Conservation (phyloP, 2,797 vertebrate species). For the Carcharodon carcharias region DNA sequence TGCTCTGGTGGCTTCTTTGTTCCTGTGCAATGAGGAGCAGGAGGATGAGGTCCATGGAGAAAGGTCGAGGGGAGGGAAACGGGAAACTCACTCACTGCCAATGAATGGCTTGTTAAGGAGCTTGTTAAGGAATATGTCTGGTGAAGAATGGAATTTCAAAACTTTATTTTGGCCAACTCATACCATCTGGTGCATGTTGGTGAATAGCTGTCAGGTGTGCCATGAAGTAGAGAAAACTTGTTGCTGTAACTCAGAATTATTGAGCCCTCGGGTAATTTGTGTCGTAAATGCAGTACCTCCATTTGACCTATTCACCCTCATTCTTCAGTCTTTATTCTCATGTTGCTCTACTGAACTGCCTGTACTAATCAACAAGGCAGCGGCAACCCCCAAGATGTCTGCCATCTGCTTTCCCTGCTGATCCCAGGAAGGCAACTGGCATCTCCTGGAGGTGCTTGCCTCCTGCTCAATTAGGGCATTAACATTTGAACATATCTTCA, state of each 20-base stretch:
- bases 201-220: not conserved
- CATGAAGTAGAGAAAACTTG: not conserved
- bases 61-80: not conserved
- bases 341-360: not conserved
- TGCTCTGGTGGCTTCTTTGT: not conserved
- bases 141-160: not conserved
- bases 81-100: not conserved
- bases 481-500: not conserved
- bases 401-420: not conserved
- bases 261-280: not conserved
- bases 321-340: not conserved
- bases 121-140: not conserved
- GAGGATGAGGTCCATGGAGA: not conserved
- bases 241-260: not conserved
- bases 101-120: not conserved
- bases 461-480: not conserved
- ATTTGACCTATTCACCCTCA: not conserved
- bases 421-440: not conserved
- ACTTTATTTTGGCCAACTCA: not conserved
- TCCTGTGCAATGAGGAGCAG: not conserved
- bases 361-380: not conserved
- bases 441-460: not conserved
- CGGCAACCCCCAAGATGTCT: not conserved
- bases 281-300: not conserved
- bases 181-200: not conserved